Evolutionary conservation across 2,113 vertebrate species (phyloP).

Genomic region (Eidolon helvum): DNA sequence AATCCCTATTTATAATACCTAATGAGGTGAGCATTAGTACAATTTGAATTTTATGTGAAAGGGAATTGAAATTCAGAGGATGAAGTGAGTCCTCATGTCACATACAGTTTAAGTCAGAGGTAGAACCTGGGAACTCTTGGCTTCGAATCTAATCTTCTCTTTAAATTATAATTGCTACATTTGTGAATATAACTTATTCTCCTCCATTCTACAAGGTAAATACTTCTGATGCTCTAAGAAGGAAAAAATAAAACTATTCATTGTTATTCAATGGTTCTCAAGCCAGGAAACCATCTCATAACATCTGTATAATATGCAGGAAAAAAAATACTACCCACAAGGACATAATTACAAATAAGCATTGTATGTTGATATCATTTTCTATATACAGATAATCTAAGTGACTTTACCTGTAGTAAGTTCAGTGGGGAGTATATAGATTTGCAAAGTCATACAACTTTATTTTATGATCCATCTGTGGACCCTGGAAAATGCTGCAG

Average conservation of each 20-base stretch:
- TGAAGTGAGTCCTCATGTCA: neutral
- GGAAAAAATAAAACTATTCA: neutral
- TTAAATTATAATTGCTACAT: neutral
- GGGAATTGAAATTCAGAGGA: neutral
- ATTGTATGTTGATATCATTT: neutral
- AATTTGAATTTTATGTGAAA: neutral
- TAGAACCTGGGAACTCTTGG: neutral
- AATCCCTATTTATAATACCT: neutral
- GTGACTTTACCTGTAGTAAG: neutral
- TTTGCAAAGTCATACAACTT: conserved; percentile 33
- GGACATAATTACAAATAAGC: neutral
- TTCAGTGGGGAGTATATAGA: neutral
- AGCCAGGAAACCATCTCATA: neutral
- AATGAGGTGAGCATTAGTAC: neutral
- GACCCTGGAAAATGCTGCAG: conserved; percentile 15
- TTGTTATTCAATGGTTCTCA: neutral
- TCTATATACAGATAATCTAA: neutral
- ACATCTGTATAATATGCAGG: neutral
- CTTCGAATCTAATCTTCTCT: neutral
- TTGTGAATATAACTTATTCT: neutral
- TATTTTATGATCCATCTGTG: conserved; percentile 48
- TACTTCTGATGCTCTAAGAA: neutral
- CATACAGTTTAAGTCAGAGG: neutral
- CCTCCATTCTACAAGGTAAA: neutral
- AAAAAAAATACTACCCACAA: neutral